Evolutionary conservation across 2,113 vertebrate species (phyloP).

Genomic region (Plecturocebus donacophilus): DNA sequence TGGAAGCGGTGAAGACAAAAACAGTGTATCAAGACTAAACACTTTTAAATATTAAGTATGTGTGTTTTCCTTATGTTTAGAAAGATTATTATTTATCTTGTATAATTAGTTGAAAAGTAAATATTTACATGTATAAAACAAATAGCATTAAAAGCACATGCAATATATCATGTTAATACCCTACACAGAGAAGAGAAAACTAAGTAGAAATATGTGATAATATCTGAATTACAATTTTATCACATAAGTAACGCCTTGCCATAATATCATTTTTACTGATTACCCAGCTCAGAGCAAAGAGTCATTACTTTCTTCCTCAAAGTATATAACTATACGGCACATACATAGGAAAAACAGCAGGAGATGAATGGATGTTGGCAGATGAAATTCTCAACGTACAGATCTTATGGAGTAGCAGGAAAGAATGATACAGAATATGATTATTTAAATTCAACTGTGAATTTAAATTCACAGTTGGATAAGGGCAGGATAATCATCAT

Average conservation of each 20-base stretch:
- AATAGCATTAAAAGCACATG: not conserved
- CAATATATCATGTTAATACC: not conserved
- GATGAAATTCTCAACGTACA: not conserved
- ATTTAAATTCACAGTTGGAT: not conserved
- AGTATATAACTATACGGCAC: not conserved
- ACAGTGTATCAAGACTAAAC: not conserved
- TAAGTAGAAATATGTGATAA: conserved; percentile 17
- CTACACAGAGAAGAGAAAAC: not conserved
- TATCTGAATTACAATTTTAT: conserved; percentile 41
- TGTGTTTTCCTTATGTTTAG: conserved; percentile 42
- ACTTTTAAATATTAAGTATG: conserved; percentile 46
- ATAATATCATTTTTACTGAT: not conserved
- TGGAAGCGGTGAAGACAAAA: not conserved
- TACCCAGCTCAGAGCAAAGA: not conserved
- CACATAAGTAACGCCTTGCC: not conserved
- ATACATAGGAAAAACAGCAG: not conserved
- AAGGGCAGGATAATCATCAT: not conserved
- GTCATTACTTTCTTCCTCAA: not conserved
- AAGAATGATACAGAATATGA: not conserved
- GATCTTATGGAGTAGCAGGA: not conserved
- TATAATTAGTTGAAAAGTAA: conserved; percentile 22
- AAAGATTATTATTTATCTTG: conserved; percentile 33
- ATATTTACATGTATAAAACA: conserved; percentile 6
- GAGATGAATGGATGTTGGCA: not conserved
- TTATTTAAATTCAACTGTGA: conserved; percentile 34